phyloP scores from a whole-genome alignment of 1,140 invertebrate species.

The Cataglyphis hispanica region DNA sequence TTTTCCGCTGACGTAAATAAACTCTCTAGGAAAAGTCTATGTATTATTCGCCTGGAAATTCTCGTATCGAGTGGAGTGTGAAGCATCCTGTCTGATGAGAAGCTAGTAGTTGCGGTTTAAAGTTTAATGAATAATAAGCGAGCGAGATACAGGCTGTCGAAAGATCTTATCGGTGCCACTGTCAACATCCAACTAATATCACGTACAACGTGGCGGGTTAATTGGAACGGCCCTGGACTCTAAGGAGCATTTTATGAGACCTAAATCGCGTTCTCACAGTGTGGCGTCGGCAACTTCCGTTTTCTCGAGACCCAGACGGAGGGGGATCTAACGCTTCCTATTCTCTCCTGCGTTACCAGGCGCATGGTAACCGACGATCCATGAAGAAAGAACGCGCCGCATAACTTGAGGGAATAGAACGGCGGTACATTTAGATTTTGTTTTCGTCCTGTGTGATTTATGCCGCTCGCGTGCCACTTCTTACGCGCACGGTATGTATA shows the following conservation, averaged over 20 bases:
- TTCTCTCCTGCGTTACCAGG: constrained; percentile 11
- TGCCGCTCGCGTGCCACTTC: constrained; percentile 50
- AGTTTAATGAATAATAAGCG: constrained; percentile 84
- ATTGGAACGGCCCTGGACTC: constrained; percentile 79
- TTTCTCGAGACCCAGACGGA: background rate
- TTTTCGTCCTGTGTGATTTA: constrained; percentile 56
- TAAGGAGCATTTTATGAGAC: constrained; percentile 79
- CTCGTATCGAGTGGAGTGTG: constrained; percentile 29
- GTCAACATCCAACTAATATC: constrained; percentile 86
- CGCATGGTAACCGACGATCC: constrained; percentile 26
- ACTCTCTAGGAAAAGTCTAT: constrained; percentile 4
- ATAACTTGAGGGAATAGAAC: constrained; percentile 52
- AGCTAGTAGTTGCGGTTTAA: constrained; percentile 73
- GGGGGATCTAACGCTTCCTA: background rate
- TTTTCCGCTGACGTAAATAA: constrained; percentile 12
- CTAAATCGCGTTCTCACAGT: constrained; percentile 79
- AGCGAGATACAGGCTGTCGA: constrained; percentile 71
- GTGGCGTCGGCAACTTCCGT: constrained; percentile 48
- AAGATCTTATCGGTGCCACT: constrained; percentile 84
- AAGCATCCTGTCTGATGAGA: constrained; percentile 46
- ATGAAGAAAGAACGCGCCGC: constrained; percentile 19
- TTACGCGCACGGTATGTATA: constrained; percentile 25
- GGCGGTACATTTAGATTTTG: constrained; percentile 49
- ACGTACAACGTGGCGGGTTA: constrained; percentile 83
- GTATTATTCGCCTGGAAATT: constrained; percentile 31